Conservation (phyloP, 1,140 invertebrate genomes). For the Dinothrombium tinctorium region DNA sequence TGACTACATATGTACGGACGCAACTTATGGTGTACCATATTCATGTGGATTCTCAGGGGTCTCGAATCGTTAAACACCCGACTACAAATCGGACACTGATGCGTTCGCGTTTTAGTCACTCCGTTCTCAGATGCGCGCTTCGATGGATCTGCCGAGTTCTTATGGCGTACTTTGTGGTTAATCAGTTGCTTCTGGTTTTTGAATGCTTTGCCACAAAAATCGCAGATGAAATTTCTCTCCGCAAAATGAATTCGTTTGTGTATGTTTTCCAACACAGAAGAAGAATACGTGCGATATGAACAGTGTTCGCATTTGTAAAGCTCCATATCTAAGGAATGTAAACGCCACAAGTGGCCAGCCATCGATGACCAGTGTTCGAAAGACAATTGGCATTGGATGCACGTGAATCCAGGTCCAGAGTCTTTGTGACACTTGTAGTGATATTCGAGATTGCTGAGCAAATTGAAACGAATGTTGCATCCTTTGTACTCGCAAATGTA, state of each 20-base stretch:
- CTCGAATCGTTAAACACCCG: too few species aligned
- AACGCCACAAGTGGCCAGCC: conserved; percentile 24
- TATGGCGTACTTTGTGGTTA: too few species aligned
- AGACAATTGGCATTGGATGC: conserved; percentile 38
- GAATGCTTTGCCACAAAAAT: too few species aligned
- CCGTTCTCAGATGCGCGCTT: too few species aligned
- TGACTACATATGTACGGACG: too few species aligned
- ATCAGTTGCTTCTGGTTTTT: too few species aligned
- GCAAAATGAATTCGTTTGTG: conserved; percentile 29
- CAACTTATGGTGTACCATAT: too few species aligned
- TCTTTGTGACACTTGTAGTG: conserved; percentile 33
- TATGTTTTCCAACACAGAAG: conserved; percentile 13
- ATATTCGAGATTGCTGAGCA: conserved; percentile 25
- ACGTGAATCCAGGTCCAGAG: conserved; percentile 26
- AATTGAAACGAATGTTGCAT: conserved; percentile 24
- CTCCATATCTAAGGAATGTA: conserved; percentile 23
- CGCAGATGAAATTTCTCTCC: conserved; percentile 32
- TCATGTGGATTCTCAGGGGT: too few species aligned
- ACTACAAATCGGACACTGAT: too few species aligned
- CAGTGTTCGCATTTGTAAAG: conserved; percentile 24
- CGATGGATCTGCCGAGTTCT: too few species aligned
- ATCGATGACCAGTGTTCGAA: conserved; percentile 21
- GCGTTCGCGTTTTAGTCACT: too few species aligned
- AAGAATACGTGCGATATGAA: conserved; percentile 13
- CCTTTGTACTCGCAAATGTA: conserved; percentile 19